Evolutionary conservation across 2,888 invertebrate species (phyloP), one percentile per base, ranked within the genome.

Genomic region (Stenchaetothrips biformis): DNA sequence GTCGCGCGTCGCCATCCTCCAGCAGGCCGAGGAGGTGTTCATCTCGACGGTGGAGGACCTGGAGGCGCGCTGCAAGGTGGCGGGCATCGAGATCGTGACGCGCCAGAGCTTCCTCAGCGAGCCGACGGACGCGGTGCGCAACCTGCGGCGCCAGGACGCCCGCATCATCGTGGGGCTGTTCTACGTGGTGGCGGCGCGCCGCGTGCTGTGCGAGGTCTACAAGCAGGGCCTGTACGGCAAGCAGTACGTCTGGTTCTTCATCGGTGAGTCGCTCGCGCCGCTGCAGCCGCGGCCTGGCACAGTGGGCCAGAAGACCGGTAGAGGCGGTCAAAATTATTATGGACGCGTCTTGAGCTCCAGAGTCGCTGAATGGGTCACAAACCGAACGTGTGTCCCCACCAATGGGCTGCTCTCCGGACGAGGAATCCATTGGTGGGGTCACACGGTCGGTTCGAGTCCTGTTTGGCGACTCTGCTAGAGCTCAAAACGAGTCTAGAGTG

Each of bases 231-330:
- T 99, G 37, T 99, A 95, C 86, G 99, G 99, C 21, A 94, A 96
- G 84, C 94, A 95, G 74, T 95, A 98, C 88, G 99, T 99, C 48
- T 99, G 99, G 99, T 97, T 99, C 87, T 97, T 99, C 88, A 99
- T 99, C 85, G 99, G 98, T 92, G 86, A 91, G 91, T 87, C 67
- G 67, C 27, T 78, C 13, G 77, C n/a, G 16, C 37, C 47, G n/a
- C 67, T 79, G 25, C 37, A 3, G n/a, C n/a, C n/a, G n/a, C n/a
- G n/a, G n/a, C n/a, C n/a, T n/a, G n/a, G n/a, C n/a, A n/a, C n/a
- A n/a, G n/a, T n/a, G n/a, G n/a, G n/a, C n/a, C n/a, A n/a, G n/a
- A n/a, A n/a, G n/a, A n/a, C n/a, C n/a, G n/a, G n/a, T n/a, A n/a
- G n/a, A n/a, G n/a, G n/a, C n/a, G n/a, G n/a, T n/a, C n/a, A n/a